These are phyloP conservation scores for Thomomys bottae DNA, from an alignment of 2,113 vertebrate genomes.

Conservation along the genomic window DNA sequence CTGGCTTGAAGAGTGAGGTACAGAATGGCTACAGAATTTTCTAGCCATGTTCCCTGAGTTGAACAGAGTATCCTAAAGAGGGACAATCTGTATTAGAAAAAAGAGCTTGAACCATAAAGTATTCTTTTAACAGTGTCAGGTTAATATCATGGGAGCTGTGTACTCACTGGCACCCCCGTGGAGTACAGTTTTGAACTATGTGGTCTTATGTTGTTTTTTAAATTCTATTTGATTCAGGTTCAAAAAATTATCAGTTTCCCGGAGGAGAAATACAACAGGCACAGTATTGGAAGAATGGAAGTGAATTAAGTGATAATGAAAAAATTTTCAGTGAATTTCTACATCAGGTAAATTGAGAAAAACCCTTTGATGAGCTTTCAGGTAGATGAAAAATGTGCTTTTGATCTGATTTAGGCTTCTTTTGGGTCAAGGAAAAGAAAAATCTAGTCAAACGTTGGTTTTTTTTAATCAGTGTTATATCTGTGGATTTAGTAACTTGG, in stretches of 20 bases:
- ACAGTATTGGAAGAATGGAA: constrained; percentile 76
- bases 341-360: constrained; percentile 77
- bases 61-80: background rate
- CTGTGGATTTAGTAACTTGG: background rate
- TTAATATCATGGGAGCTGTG: background rate
- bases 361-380: background rate
- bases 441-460: background rate
- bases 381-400: background rate
- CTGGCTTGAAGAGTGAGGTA: background rate
- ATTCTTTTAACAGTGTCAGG: background rate
- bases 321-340: constrained; percentile 82
- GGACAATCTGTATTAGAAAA: background rate
- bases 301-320: constrained; percentile 72
- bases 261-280: constrained; percentile 85
- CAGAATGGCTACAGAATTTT: background rate
- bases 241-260: constrained; percentile 78
- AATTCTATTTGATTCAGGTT: constrained; percentile 75
- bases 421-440: constrained; percentile 35
- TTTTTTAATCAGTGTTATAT: background rate
- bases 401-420: background rate
- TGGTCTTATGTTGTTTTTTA: constrained; percentile 32
- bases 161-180: background rate
- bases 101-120: background rate
- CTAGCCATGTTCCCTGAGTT: background rate
- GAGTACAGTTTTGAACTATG: background rate